These are phyloP conservation scores for Denticeps clupeoides DNA, from an alignment of 2,797 vertebrate species.

Conservation along the genomic window DNA sequence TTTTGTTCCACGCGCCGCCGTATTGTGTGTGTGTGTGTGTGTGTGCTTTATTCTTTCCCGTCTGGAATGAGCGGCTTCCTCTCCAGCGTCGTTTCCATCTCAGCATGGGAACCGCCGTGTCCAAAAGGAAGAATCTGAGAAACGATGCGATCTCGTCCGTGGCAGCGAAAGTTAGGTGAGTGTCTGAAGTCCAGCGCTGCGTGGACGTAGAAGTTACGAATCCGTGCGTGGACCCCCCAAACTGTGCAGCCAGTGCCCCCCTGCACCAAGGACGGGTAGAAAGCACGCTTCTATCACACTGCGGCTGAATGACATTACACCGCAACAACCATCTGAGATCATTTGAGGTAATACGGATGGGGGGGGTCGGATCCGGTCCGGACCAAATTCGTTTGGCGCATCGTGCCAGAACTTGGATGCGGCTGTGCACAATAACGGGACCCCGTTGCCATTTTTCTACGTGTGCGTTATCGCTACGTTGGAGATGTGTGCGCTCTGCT, in stretches of 20 bases:
- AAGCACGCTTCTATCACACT: background rate
- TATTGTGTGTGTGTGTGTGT: slow-evolving; percentile 17
- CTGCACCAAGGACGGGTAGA: slow-evolving; percentile 7
- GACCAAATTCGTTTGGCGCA: too few relatives aligned
- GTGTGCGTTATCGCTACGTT: too few relatives aligned
- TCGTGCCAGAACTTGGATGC: too few relatives aligned
- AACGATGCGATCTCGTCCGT: slow-evolving; percentile 94
- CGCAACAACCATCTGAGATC: slow-evolving; percentile 3
- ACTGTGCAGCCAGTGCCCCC: slow-evolving; percentile 1
- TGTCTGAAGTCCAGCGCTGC: background rate
- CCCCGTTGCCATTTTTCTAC: too few relatives aligned
- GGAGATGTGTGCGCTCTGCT: too few relatives aligned
- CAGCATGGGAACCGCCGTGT: slow-evolving; percentile 93
- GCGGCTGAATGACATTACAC: background rate
- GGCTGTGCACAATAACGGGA: too few relatives aligned
- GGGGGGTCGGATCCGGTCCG: too few relatives aligned
- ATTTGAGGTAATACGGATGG: too few relatives aligned
- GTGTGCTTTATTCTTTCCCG: slow-evolving; percentile 18
- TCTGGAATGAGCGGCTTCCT: slow-evolving; percentile 61
- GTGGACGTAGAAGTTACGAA: slow-evolving; percentile 9
- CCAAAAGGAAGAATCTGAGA: slow-evolving; percentile 87
- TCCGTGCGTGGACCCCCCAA: slow-evolving; percentile 4
- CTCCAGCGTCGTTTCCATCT: slow-evolving; percentile 60
- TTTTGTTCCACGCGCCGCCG: slow-evolving; percentile 35
- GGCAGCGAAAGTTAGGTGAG: slow-evolving; percentile 94